These are phyloP conservation scores for Drepanosiphum platanoidis DNA, from an alignment of 2,888 invertebrate species.

Conservation along the genomic window DNA sequence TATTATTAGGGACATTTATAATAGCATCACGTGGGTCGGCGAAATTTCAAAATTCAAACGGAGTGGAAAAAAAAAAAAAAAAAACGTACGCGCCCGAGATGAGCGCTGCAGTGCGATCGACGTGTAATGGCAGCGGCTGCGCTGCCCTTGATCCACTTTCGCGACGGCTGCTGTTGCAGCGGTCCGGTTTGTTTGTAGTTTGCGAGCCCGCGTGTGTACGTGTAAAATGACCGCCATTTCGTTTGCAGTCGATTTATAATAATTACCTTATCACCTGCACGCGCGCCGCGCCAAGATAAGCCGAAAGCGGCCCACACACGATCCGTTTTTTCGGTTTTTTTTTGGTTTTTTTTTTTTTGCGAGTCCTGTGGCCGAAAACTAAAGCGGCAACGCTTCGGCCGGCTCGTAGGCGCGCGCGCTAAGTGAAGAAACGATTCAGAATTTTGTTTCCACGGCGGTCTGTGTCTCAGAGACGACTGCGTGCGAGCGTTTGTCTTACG, in stretches of 20 bases:
- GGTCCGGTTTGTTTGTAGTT: slow-evolving; percentile 26
- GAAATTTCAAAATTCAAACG: slow-evolving; percentile 26
- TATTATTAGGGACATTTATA: background rate
- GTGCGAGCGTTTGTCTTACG: no score
- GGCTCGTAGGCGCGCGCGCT: background rate
- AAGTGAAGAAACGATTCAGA: no score
- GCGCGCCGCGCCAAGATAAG: background rate
- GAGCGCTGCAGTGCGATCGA: slow-evolving; percentile 3
- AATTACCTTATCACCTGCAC: background rate
- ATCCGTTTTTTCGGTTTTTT: no score
- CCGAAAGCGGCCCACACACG: no score
- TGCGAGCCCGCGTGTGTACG: background rate
- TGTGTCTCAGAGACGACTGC: no score
- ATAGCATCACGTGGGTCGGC: background rate
- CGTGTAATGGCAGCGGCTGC: background rate
- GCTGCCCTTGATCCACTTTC: slow-evolving; percentile 60
- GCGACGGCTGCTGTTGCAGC: background rate
- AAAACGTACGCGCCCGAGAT: slow-evolving; percentile 2
- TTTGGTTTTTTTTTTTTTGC: no score
- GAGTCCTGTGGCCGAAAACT: no score
- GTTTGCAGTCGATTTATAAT: background rate
- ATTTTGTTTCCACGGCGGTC: no score
- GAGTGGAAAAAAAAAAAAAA: no score
- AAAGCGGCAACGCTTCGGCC: no score
- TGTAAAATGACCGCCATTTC: slow-evolving; percentile 35